phyloP scores from a whole-genome alignment of 1,140 invertebrate genomes.

The Ridgeia piscesae region DNA sequence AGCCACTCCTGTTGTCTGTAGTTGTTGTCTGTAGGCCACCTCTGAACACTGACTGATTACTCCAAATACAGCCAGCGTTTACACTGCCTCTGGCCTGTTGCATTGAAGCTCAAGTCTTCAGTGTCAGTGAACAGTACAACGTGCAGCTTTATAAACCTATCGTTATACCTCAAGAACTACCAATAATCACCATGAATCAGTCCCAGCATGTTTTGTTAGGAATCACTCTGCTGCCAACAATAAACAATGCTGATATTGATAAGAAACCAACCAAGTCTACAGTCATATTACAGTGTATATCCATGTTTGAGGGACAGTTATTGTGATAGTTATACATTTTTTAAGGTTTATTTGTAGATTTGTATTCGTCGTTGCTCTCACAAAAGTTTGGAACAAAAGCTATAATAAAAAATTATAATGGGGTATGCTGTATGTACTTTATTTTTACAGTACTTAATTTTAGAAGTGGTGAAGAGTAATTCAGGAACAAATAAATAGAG shows the following conservation, averaged over 20 bases:
- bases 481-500: no score
- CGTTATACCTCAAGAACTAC: not conserved
- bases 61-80: not conserved
- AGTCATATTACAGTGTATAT: no score
- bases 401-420: no score
- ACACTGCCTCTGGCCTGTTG: not conserved
- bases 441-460: no score
- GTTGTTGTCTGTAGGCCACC: not conserved
- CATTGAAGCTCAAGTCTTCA: not conserved
- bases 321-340: not conserved
- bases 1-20: not conserved
- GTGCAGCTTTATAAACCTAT: not conserved
- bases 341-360: not conserved
- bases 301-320: not conserved
- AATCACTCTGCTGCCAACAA: not conserved
- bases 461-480: no score
- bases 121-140: not conserved
- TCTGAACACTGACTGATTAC: not conserved
- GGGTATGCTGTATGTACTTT: no score
- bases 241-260: not conserved
- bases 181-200: not conserved
- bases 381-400: no score
- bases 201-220: not conserved
- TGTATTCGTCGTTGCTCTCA: not conserved
- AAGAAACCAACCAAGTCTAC: no score